Evolutionary conservation across 2,888 invertebrate species (phyloP).

Genomic region (Lasioglossum zephyrum): DNA sequence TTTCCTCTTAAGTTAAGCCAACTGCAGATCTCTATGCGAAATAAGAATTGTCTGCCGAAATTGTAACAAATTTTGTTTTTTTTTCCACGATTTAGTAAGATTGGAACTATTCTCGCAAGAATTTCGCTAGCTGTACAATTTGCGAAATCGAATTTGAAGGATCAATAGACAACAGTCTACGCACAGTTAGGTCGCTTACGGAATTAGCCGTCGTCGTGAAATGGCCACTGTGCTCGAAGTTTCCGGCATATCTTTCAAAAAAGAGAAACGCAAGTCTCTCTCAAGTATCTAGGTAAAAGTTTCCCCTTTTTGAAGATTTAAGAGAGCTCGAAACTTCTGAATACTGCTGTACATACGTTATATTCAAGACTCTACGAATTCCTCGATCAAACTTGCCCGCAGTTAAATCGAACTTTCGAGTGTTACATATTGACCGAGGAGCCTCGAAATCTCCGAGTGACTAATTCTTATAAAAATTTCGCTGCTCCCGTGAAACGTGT

Average conservation of each 20-base stretch:
- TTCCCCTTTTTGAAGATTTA: conserved; percentile 1
- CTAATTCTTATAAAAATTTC: not conserved
- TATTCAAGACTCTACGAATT: not conserved
- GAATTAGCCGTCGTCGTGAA: not conserved
- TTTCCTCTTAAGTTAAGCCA: not conserved
- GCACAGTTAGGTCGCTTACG: not conserved
- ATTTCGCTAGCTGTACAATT: not conserved
- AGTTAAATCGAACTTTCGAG: not conserved
- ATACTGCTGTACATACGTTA: not conserved
- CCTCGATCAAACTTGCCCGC: not conserved
- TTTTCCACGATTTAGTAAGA: no score
- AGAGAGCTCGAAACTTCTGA: not conserved
- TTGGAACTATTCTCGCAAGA: no score
- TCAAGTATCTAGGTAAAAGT: not conserved
- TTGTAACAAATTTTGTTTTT: not conserved
- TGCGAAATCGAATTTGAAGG: not conserved
- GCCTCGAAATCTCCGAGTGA: not conserved
- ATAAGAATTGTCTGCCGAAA: not conserved
- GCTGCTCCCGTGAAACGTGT: not conserved
- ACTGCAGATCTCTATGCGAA: not conserved
- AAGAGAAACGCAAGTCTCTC: not conserved
- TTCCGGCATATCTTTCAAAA: not conserved
- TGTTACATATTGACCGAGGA: not conserved
- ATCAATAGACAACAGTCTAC: not conserved
- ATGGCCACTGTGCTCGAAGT: not conserved